Evolutionary conservation across 2,113 vertebrate species (phyloP).

Genomic region (Lontra canadensis): DNA sequence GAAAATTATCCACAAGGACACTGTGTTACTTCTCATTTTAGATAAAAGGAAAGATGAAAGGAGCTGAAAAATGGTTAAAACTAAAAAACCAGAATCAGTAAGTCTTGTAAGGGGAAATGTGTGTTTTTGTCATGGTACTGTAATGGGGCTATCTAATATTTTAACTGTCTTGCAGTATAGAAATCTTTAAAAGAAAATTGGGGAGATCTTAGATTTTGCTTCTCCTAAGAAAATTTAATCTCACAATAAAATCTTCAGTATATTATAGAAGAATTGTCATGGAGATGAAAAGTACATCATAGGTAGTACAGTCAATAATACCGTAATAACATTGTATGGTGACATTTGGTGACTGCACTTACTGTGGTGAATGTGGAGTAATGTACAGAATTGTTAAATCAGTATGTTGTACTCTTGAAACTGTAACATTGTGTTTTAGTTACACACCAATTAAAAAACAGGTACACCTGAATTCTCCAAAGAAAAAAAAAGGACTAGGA

Average conservation of each 20-base stretch:
- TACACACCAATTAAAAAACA: background rate
- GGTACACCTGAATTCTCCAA: background rate
- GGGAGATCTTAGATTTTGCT: background rate
- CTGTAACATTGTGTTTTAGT: background rate
- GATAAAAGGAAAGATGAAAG: constrained; percentile 25
- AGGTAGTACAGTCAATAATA: background rate
- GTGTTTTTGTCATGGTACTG: background rate
- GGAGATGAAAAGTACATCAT: background rate
- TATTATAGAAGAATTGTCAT: background rate
- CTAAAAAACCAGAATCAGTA: background rate
- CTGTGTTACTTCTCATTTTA: background rate
- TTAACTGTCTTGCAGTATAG: background rate
- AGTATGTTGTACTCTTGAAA: background rate
- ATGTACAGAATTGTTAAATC: background rate
- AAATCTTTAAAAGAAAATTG: background rate
- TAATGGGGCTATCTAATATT: background rate
- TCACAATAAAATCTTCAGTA: background rate
- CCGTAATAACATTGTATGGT: background rate
- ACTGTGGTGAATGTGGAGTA: background rate
- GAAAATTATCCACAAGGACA: constrained; percentile 18
- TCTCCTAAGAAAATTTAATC: background rate
- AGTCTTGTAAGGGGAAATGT: background rate
- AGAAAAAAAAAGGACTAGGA: background rate
- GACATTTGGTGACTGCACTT: background rate
- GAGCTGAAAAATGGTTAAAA: background rate